Evolutionary conservation across 2,113 vertebrate species (phyloP), one percentile per base, ranked within the genome.

Genomic region (Sander vitreus): DNA sequence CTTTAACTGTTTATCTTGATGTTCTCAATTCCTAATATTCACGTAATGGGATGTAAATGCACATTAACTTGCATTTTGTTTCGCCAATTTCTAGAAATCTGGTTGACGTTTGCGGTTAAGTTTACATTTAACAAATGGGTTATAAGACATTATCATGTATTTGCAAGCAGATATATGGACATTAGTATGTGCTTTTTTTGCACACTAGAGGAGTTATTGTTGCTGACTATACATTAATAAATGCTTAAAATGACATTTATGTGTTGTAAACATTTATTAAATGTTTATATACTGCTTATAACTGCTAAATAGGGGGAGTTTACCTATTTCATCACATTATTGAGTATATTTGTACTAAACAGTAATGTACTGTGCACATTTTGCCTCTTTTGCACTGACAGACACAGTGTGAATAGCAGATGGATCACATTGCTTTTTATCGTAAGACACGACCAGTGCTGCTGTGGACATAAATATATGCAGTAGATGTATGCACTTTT

Each of bases 331-430:
- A 47, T 30, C 11, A 72, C 16, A 13, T 80, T 59, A 33, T 58
- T 30, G 50, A 55, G 30, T 70, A 23, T 76, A 58, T 91, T 84
- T 87, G 60, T 83, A 62, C 60, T 19, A 73, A 53, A 78, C 73
- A 83, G 69, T 84, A 50, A 81, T 79, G 53, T 30, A 65, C 36
- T 76, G 70, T 88, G 68, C 69, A 73, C 68, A 60, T 79, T 33
- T 33, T 33, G 33, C 33, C 83, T 85, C 55, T 18, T 87, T 88
- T 93, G 82, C 83, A 87, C 78, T 63, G 67, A 77, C 77, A 73
- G 67, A 63, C 64, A 84, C 69, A 63, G 54, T 70, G 75, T 81
- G 67, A 77, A 69, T 19, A 76, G 47, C 73, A 72, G 71, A 68
- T 80, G 69, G 39, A 82, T 53, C 54, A 78, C 84, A n/a, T 63